Evolutionary conservation across 1,140 invertebrate genomes (phyloP).

Genomic region (Pristionchus pacificus): DNA sequence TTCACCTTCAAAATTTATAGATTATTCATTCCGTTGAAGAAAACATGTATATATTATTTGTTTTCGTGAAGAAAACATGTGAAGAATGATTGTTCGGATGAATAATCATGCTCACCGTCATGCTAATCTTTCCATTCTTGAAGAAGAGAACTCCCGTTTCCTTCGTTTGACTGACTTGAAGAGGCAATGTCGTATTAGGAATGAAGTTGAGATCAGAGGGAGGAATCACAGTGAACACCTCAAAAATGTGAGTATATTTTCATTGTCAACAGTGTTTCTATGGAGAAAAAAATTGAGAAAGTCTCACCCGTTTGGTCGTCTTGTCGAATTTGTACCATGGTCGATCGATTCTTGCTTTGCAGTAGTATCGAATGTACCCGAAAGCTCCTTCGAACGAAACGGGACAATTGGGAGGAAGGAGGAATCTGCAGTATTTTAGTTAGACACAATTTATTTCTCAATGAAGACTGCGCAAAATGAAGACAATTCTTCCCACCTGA

Average conservation of each 20-base stretch:
- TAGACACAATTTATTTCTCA: neutral
- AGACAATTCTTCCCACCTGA: neutral
- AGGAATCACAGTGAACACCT: neutral
- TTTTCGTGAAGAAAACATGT: too few relatives aligned
- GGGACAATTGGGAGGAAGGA: neutral
- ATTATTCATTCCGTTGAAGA: too few relatives aligned
- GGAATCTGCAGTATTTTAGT: neutral
- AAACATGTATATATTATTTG: too few relatives aligned
- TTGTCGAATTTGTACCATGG: neutral
- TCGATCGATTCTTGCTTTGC: neutral
- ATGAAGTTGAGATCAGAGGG: neutral
- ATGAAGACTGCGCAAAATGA: neutral
- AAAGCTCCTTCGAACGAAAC: neutral
- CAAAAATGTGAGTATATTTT: too few relatives aligned
- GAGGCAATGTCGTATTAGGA: neutral
- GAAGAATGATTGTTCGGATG: too few relatives aligned
- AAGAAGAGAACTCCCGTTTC: neutral
- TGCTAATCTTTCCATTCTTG: neutral
- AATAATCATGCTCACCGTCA: too few relatives aligned
- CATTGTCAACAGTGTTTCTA: too few relatives aligned
- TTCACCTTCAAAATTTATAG: neutral
- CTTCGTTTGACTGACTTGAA: neutral
- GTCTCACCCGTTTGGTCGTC: too few relatives aligned
- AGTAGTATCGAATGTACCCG: neutral
- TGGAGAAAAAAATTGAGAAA: too few relatives aligned